Evolutionary conservation across 2,888 invertebrate genomes (phyloP).

Genomic region (Hypena proboscidalis): DNA sequence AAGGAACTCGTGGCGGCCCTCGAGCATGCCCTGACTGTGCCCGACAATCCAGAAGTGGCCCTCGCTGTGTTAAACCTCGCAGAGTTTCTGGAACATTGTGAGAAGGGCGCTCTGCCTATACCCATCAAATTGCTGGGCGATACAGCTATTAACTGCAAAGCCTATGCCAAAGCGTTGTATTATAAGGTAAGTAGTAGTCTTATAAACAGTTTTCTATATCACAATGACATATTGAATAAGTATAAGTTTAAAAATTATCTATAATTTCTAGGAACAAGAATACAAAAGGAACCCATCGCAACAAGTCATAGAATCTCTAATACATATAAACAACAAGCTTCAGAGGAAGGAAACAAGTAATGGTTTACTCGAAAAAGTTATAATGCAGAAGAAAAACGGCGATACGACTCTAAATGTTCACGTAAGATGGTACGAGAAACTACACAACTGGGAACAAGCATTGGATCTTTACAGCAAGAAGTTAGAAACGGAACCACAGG

Average conservation of each 20-base stretch:
- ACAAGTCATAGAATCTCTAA: conserved; percentile 96
- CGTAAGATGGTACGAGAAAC: conserved; percentile 99
- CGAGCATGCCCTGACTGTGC: conserved; percentile 94
- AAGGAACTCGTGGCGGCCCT: conserved; percentile 93
- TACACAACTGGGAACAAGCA: conserved; percentile 99
- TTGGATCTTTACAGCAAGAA: conserved; percentile 93
- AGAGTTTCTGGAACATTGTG: conserved; percentile 99
- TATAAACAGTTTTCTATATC: neutral
- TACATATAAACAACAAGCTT: conserved; percentile 98
- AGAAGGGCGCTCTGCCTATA: conserved; percentile 96
- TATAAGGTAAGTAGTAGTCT: conserved; percentile 75
- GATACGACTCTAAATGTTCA: conserved; percentile 81
- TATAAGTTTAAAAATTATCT: conserved; percentile 15
- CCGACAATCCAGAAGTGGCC: conserved; percentile 97
- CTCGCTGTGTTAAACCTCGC: conserved; percentile 98
- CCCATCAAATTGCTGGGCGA: conserved; percentile 95
- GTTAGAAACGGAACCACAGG: conserved; percentile 87
- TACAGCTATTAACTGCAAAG: conserved; percentile 96
- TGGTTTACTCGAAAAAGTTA: conserved; percentile 95
- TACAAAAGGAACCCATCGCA: conserved; percentile 88
- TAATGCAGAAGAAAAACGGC: conserved; percentile 89
- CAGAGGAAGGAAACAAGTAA: conserved; percentile 99
- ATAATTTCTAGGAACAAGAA: conserved; percentile 90
- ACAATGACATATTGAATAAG: neutral
- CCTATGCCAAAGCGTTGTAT: conserved; percentile 88